These are phyloP conservation scores for Monoplex corrugatus DNA, from an alignment of 2,888 invertebrate species.

Conservation along the genomic window DNA sequence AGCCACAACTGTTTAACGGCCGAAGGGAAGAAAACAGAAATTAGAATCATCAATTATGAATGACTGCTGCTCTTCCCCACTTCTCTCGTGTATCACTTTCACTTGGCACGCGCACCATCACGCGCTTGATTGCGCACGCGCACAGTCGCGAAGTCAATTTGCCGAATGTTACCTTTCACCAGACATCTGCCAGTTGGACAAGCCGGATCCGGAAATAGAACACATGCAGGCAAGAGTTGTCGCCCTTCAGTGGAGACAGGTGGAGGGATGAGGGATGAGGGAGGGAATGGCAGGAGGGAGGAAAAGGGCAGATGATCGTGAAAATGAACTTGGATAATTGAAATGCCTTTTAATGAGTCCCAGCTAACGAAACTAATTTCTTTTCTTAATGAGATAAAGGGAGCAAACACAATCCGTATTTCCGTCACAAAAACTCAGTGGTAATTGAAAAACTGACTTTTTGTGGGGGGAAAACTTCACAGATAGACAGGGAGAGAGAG, in stretches of 20 bases:
- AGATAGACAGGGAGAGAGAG: too few species aligned
- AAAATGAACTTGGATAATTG: conserved; percentile 4
- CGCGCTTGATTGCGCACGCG: conserved; percentile 35
- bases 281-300: background rate
- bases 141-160: conserved; percentile 38
- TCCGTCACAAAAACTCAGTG: background rate
- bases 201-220: conserved; percentile 40
- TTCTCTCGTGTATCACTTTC: background rate
- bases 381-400: conserved; percentile 28
- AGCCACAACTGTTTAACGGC: conserved; percentile 6
- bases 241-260: conserved; percentile 12
- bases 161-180: conserved; percentile 30
- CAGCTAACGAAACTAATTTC: conserved; percentile 32
- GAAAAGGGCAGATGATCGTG: conserved; percentile 34
- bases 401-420: conserved; percentile 15
- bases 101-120: conserved; percentile 7
- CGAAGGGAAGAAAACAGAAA: background rate
- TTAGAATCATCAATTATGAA: conserved; percentile 38
- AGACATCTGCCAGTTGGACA: conserved; percentile 24
- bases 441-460: background rate
- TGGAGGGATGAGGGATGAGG: background rate
- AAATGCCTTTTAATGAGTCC: conserved; percentile 17
- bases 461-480: background rate
- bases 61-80: background rate
- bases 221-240: background rate